Base-by-base conservation (phyloP, 1,140 invertebrate genomes). In the Saxidomus purpurata region DNA sequence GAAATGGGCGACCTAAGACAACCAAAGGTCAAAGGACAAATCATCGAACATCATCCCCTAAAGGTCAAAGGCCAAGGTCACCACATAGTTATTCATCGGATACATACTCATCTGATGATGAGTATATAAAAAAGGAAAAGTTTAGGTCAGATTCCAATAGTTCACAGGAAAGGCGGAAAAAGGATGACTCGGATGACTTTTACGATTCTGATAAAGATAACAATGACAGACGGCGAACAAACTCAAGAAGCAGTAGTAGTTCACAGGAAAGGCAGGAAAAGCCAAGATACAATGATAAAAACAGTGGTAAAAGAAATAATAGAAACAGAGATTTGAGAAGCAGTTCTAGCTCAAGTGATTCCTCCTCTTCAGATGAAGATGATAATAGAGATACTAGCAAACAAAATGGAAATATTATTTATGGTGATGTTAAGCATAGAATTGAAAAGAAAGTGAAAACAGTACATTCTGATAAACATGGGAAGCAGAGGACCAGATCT, bases 11-110 rank as follows among this genome's bases (percentile, higher is more conserved):
- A 28, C 55, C 85, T 61, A 63, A 49, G 55, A 81, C 76, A 28
- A 19, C 55, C 22, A 88, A 69, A 74, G 77, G 40, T 63, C 49
- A n/a, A 25, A 34, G 28, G 22, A 43, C 8, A 13, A 77, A 77
- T 19, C 28, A 47, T 63, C 28, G 85, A 43, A 38, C 83, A 36
- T 63, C 74, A n/a, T 87, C 85, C 22, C 49, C 49, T 25, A 69
- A 81, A 81, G 77, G 77, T 81, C 86, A 71, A 81, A 88, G 86
- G 77, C 40, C 86, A 88, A 80, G 76, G 77, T 88, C 86, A 88
- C 86, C 86, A 49, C 34, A 52, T 1, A 71, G 59, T 88, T 80
- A 88, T 55, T 88, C 86, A 47, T 81, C 86, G 19, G 86, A 88
- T 38, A 63, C 86, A n/a, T 88, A 81, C 31, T 88, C 86, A 3